A percentile compares a stretch with the other conserved stretches of the same genome.
These are phyloP conservation scores for Danaus melanippus DNA, from an alignment of 1,140 invertebrate genomes.

Conservation along the genomic window DNA sequence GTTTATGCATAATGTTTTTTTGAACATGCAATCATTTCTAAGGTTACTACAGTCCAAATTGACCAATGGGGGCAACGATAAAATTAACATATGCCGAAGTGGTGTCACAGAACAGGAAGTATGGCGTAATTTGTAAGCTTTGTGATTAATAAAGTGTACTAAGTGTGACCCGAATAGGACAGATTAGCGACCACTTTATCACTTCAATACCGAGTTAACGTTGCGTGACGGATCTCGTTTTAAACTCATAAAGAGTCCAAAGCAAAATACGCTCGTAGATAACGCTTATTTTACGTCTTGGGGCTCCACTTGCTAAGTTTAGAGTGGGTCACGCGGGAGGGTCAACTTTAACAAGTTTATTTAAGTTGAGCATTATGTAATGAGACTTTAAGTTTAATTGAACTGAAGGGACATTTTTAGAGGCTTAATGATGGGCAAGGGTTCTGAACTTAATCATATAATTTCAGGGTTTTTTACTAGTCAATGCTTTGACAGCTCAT, in stretches of 20 bases:
- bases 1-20: constrained; percentile 6
- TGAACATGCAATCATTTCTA: constrained; percentile 39
- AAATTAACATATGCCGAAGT: constrained; percentile 61
- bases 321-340: constrained; percentile 45
- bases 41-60: constrained; percentile 51
- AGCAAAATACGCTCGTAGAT: constrained; percentile 69
- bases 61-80: constrained; percentile 58
- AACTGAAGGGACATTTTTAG: constrained; percentile 15
- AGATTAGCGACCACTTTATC: constrained; percentile 71
- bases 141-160: constrained; percentile 72
- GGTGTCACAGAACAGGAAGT: constrained; percentile 63
- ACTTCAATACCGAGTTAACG: constrained; percentile 69
- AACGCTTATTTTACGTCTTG: constrained; percentile 65
- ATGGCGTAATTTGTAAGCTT: constrained; percentile 68
- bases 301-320: constrained; percentile 64
- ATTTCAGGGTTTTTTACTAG: no score
- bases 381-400: constrained; percentile 54
- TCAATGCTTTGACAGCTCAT: no score
- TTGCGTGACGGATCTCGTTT: constrained; percentile 70
- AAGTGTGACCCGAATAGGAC: constrained; percentile 68
- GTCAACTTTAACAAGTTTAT: constrained; percentile 56
- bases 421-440: no score
- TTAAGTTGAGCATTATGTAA: constrained; percentile 58
- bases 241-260: constrained; percentile 70
- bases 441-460: no score